Evolutionary conservation across 2,888 invertebrate genomes (phyloP).

Genomic region (Polyploca ridens): DNA sequence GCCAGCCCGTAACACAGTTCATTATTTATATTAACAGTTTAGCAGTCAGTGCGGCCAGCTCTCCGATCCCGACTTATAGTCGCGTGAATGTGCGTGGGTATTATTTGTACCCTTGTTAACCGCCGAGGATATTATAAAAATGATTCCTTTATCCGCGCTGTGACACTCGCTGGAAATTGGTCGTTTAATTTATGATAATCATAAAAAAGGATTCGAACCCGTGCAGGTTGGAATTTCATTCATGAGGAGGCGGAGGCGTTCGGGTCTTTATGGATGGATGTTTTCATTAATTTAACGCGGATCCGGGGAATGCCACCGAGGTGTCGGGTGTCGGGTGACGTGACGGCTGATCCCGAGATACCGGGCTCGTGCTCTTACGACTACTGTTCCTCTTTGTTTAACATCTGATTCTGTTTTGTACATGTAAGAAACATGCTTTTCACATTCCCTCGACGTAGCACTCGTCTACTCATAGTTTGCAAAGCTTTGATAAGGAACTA

Average conservation of each 20-base stretch:
- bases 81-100: constrained; percentile 83
- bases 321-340: constrained; percentile 73
- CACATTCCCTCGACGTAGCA: not conserved
- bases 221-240: constrained; percentile 83
- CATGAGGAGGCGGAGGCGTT: constrained; percentile 85
- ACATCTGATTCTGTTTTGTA: not conserved
- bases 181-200: constrained; percentile 80
- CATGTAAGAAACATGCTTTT: constrained; percentile 21
- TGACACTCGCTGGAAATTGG: constrained; percentile 84
- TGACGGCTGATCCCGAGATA: constrained; percentile 63
- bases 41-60: constrained; percentile 77
- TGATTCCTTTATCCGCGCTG: constrained; percentile 83
- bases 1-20: constrained; percentile 79
- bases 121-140: constrained; percentile 84
- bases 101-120: constrained; percentile 84
- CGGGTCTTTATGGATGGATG: constrained; percentile 83
- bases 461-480: constrained; percentile 20
- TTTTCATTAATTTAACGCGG: constrained; percentile 83
- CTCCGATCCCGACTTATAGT: constrained; percentile 77
- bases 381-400: constrained; percentile 58
- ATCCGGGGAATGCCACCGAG: constrained; percentile 71
- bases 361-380: constrained; percentile 61
- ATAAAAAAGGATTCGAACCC: constrained; percentile 82
- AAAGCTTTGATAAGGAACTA: constrained; percentile 34
- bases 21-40: constrained; percentile 85